These are phyloP conservation scores for Drosophila carrolli DNA, from an alignment of 1,140 invertebrate species.

Conservation along the genomic window DNA sequence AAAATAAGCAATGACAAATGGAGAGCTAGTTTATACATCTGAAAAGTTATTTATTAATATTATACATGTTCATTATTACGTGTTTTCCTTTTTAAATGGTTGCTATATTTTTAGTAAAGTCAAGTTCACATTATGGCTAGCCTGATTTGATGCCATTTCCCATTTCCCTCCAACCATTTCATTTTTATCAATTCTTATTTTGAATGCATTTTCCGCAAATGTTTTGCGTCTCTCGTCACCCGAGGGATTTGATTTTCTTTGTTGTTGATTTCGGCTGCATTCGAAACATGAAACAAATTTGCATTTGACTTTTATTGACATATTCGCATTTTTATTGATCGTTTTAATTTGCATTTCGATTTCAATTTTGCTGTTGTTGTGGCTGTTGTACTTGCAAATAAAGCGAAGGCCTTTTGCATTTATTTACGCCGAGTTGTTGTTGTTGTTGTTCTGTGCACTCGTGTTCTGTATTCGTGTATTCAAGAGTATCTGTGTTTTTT, in stretches of 20 bases:
- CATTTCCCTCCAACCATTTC: conserved; percentile 8
- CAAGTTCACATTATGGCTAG: conserved; percentile 7
- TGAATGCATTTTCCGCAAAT: conserved; percentile 19
- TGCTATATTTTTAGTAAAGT: neutral
- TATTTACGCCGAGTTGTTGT: conserved; percentile 28
- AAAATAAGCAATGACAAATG: neutral
- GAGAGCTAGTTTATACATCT: too few relatives aligned
- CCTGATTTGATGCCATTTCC: neutral
- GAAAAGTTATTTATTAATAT: too few relatives aligned
- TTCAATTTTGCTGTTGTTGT: conserved; percentile 56
- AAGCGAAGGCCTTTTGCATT: conserved; percentile 61
- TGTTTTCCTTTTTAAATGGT: too few relatives aligned
- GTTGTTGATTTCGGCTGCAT: conserved; percentile 46
- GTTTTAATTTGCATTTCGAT: conserved; percentile 80
- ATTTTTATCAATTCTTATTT: conserved; percentile 9
- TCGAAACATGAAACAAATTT: conserved; percentile 56
- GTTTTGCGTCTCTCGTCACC: conserved; percentile 16
- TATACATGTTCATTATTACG: too few relatives aligned
- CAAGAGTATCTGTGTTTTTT: conserved; percentile 19
- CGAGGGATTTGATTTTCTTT: conserved; percentile 23
- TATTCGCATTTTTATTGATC: conserved; percentile 82
- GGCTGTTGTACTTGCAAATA: conserved; percentile 58
- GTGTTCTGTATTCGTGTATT: conserved; percentile 24
- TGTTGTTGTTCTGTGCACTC: conserved; percentile 18
- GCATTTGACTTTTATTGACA: conserved; percentile 82